Conservation (phyloP, 2,888 invertebrate genomes). For the Agrotis puta region DNA sequence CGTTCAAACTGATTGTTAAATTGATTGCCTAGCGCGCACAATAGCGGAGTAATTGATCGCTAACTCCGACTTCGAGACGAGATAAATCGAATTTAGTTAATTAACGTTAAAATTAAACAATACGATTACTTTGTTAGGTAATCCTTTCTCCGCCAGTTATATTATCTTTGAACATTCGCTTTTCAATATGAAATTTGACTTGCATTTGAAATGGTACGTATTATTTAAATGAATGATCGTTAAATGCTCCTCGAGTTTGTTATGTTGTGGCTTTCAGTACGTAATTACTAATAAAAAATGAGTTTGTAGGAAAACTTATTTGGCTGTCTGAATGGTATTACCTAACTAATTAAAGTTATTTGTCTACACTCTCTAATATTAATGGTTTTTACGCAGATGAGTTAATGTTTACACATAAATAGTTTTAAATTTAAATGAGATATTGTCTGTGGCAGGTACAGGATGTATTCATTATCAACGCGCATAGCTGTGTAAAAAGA, state of each 20-base stretch:
- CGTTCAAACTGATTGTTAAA: conserved; percentile 44
- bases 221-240: conserved; percentile 40
- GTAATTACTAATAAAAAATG: conserved; percentile 17
- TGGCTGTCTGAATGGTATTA: conserved; percentile 22
- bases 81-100: conserved; percentile 50
- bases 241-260: conserved; percentile 21
- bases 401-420: conserved; percentile 11
- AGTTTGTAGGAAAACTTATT: conserved; percentile 11
- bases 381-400: conserved; percentile 28
- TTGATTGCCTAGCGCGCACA: conserved; percentile 39
- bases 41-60: conserved; percentile 46
- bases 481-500: conserved; percentile 17
- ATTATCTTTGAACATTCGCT: conserved; percentile 40
- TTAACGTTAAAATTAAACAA: conserved; percentile 59
- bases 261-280: conserved; percentile 26
- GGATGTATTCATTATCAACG: conserved; percentile 25
- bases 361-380: conserved; percentile 36
- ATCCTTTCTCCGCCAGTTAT: conserved; percentile 44
- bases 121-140: conserved; percentile 52
- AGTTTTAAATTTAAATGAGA: conserved; percentile 20
- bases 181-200: conserved; percentile 47
- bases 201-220: conserved; percentile 35
- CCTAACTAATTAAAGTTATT: conserved; percentile 31
- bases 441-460: conserved; percentile 22
- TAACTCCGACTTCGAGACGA: conserved; percentile 39